These are phyloP conservation scores for Eledone cirrhosa DNA, from an alignment of 2,888 invertebrate species.

Conservation along the genomic window DNA sequence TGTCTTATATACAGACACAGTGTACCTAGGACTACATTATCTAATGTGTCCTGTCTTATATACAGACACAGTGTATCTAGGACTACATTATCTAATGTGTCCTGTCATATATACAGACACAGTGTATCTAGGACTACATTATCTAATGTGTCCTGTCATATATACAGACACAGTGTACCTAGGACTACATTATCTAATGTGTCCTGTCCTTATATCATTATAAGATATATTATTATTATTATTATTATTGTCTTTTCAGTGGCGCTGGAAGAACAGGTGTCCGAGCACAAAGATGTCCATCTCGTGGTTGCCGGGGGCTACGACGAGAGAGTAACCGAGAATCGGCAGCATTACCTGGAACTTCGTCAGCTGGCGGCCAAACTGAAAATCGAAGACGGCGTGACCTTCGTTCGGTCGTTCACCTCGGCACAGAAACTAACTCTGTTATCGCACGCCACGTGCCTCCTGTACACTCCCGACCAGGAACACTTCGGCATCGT, in stretches of 20 bases:
- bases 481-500: constrained; percentile 99
- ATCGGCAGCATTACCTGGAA: constrained; percentile 84
- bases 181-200: too few species aligned
- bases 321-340: constrained; percentile 86
- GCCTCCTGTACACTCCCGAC: constrained; percentile 92
- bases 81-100: too few species aligned
- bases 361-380: constrained; percentile 74
- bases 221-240: too few species aligned
- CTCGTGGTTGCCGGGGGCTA: constrained; percentile 96
- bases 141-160: too few species aligned
- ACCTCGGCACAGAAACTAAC: constrained; percentile 84
- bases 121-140: too few species aligned
- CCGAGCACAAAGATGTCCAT: constrained; percentile 70
- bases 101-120: too few species aligned
- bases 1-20: too few species aligned
- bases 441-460: constrained; percentile 79
- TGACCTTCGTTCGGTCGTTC: constrained; percentile 87
- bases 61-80: too few species aligned
- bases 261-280: constrained; percentile 42
- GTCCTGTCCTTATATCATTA: too few species aligned
- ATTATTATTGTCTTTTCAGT: constrained; percentile 59
- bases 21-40: too few species aligned
- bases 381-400: constrained; percentile 72
- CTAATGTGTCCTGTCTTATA: too few species aligned
- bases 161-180: too few species aligned